phyloP scores from a whole-genome alignment of 2,113 vertebrate species.

The Platichthys flesus region DNA sequence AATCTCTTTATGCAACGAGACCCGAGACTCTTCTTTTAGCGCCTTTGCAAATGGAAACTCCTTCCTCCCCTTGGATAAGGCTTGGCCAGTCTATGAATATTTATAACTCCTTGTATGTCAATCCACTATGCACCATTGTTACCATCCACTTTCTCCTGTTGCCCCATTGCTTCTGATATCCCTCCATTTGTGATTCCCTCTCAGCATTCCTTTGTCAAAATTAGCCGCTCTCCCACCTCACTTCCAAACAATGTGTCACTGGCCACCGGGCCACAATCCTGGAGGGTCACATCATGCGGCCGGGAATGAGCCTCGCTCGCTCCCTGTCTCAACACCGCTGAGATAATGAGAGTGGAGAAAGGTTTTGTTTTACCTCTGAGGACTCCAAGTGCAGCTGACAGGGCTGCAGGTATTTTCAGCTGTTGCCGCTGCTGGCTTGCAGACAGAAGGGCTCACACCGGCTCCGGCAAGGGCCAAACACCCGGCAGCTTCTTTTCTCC shows the following conservation, averaged over 20 bases:
- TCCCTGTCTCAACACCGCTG: slow-evolving; percentile 59
- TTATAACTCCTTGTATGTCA: slow-evolving; percentile 6
- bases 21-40: background rate
- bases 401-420: slow-evolving; percentile 83
- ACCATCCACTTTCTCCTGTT: slow-evolving; percentile 23
- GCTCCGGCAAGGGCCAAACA: slow-evolving; percentile 59
- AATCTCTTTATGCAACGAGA: background rate
- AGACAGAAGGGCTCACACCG: slow-evolving; percentile 77
- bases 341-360: slow-evolving; percentile 74
- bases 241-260: slow-evolving; percentile 63
- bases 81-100: slow-evolving; percentile 50
- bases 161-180: slow-evolving; percentile 17
- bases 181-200: slow-evolving; percentile 53
- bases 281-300: slow-evolving; percentile 64
- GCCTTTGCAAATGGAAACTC: background rate
- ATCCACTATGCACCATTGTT: slow-evolving; percentile 11
- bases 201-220: slow-evolving; percentile 61
- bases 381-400: slow-evolving; percentile 70
- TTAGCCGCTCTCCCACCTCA: slow-evolving; percentile 59
- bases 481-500: slow-evolving; percentile 57
- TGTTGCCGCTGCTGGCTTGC: slow-evolving; percentile 72
- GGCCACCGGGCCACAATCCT: slow-evolving; percentile 62
- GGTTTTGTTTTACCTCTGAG: slow-evolving; percentile 81
- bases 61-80: background rate
- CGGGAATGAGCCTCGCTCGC: slow-evolving; percentile 34